These are phyloP conservation scores for Cheilosia vernalis DNA, from an alignment of 2,888 invertebrate species.

Conservation along the genomic window DNA sequence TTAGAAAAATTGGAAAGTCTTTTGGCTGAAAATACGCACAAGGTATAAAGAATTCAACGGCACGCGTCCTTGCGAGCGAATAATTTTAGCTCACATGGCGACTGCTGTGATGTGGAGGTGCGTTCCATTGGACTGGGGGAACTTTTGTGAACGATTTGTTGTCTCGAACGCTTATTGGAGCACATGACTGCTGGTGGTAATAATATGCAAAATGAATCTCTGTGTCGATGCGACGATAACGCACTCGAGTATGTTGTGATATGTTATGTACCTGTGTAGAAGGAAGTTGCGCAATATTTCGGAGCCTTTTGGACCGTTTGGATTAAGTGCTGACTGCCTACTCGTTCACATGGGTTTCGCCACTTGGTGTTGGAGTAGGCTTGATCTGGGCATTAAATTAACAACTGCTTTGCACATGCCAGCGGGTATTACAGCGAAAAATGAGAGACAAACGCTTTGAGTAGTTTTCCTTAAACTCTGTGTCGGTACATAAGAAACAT, in stretches of 20 bases:
- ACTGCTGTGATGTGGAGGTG: not conserved
- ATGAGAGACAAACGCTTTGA: not conserved
- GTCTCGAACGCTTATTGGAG: not conserved
- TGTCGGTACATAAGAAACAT: not conserved
- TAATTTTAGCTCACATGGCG: constrained; percentile 7
- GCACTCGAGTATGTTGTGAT: constrained; percentile 19
- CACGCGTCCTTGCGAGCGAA: constrained; percentile 38
- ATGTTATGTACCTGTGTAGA: constrained; percentile 4
- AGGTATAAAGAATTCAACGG: constrained; percentile 19
- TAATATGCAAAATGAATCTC: constrained; percentile 24
- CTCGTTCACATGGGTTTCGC: not conserved
- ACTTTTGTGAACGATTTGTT: not conserved
- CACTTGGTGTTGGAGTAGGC: not conserved
- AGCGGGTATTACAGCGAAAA: not conserved
- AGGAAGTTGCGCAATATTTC: constrained; percentile 46
- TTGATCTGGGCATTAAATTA: not conserved
- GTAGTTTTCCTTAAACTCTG: not conserved
- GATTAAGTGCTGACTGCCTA: constrained; percentile 12
- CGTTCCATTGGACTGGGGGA: constrained; percentile 18
- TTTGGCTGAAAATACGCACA: constrained; percentile 22
- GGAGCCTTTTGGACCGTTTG: constrained; percentile 13
- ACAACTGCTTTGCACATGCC: constrained; percentile 3
- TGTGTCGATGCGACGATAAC: constrained; percentile 22
- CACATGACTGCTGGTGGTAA: constrained; percentile 11
- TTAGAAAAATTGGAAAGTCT: constrained; percentile 66